Evolutionary conservation across 2,113 vertebrate species (phyloP).

Genomic region (Pheucticus melanocephalus): DNA sequence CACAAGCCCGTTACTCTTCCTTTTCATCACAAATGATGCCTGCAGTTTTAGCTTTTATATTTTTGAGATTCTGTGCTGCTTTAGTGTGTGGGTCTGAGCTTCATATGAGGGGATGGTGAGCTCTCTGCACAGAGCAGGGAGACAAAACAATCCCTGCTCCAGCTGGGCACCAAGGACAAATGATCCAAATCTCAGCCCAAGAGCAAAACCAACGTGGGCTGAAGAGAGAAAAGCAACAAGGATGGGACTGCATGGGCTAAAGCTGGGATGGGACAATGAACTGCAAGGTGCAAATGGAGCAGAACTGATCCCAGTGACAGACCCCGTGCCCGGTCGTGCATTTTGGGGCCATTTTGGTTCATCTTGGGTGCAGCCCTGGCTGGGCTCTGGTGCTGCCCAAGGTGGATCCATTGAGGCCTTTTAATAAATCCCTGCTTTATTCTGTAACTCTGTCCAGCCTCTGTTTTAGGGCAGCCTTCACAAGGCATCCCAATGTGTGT

Average conservation of each 20-base stretch:
- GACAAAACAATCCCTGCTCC: not conserved
- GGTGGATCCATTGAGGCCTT: not conserved
- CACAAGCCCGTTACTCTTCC: not conserved
- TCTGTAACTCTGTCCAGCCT: not conserved
- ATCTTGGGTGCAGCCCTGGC: not conserved
- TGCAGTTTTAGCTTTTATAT: not conserved
- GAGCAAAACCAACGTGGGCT: not conserved
- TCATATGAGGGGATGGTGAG: not conserved
- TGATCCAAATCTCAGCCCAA: not conserved
- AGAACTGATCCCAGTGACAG: not conserved
- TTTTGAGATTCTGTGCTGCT: not conserved
- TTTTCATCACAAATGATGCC: not conserved
- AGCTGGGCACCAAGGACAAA: not conserved
- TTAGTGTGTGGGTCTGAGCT: not conserved
- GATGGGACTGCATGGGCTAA: not conserved
- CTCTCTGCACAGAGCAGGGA: not conserved
- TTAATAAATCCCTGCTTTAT: not conserved
- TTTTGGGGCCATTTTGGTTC: not conserved
- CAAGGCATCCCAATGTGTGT: not conserved
- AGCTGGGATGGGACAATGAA: not conserved
- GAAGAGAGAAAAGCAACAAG: not conserved
- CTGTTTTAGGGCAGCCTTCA: accelerated
- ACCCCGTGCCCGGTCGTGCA: accelerated
- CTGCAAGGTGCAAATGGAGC: not conserved
- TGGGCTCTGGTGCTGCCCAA: not conserved